phyloP scores from a whole-genome alignment of 2,888 invertebrate species.

The Timema podura region DNA sequence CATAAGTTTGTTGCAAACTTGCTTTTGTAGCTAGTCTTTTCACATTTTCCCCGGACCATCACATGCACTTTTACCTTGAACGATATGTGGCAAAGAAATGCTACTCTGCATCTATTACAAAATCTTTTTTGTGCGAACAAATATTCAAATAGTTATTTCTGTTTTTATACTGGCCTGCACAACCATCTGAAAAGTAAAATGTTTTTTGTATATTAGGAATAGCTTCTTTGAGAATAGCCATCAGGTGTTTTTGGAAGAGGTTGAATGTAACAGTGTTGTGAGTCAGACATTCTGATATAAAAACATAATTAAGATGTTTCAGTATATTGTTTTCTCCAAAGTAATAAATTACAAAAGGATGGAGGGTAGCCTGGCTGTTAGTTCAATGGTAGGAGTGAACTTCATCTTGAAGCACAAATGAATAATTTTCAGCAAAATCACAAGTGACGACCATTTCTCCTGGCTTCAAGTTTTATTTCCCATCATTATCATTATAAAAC shows the following conservation, averaged over 20 bases:
- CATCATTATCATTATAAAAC: no score
- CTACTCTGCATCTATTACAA: not conserved
- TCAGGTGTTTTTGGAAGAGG: not conserved
- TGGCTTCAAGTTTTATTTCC: not conserved
- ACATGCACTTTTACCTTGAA: not conserved
- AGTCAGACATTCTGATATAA: not conserved
- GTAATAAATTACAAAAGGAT: not conserved
- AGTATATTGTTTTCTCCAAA: not conserved
- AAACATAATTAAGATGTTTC: constrained; percentile 2
- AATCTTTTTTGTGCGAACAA: constrained; percentile 6
- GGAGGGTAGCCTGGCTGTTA: constrained; percentile 4
- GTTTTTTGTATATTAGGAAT: not conserved
- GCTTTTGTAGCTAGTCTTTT: not conserved
- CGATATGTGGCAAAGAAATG: not conserved
- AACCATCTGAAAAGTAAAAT: not conserved
- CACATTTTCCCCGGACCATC: not conserved
- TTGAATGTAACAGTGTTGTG: not conserved
- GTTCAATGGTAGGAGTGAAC: constrained; percentile 4
- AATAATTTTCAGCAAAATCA: constrained; percentile 10
- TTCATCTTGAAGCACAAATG: constrained; percentile 6
- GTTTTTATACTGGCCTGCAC: not conserved
- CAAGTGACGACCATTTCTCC: not conserved
- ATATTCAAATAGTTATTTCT: not conserved
- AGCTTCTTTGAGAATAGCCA: not conserved
- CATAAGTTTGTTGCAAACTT: constrained; percentile 5